These are phyloP conservation scores for Athetis lepigone DNA, from an alignment of 2,888 invertebrate genomes.

Conservation along the genomic window DNA sequence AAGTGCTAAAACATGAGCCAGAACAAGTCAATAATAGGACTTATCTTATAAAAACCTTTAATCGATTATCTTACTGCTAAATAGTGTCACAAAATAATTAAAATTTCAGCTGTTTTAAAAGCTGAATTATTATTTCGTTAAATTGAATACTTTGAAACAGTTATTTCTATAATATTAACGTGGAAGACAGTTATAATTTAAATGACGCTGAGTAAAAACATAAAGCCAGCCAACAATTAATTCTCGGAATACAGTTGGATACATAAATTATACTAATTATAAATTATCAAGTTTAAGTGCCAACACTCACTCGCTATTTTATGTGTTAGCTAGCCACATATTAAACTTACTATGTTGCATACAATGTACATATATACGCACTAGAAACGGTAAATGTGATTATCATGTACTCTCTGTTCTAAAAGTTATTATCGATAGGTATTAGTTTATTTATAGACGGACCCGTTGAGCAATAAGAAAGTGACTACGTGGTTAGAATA, in stretches of 20 bases:
- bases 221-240: slow-evolving; percentile 31
- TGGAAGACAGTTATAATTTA: neutral
- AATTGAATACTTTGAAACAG: too few relatives aligned
- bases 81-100: too few relatives aligned
- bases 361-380: slow-evolving; percentile 18
- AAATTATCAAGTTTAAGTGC: slow-evolving; percentile 31
- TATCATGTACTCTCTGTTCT: neutral
- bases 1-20: neutral
- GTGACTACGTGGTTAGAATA: slow-evolving; percentile 8
- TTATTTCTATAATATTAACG: neutral
- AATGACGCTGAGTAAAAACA: slow-evolving; percentile 22
- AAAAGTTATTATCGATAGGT: slow-evolving; percentile 19
- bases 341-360: slow-evolving; percentile 20
- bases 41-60: too few relatives aligned
- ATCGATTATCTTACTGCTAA: too few relatives aligned
- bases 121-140: too few relatives aligned
- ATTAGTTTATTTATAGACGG: slow-evolving; percentile 27
- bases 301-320: slow-evolving; percentile 10
- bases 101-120: too few relatives aligned
- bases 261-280: slow-evolving; percentile 45
- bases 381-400: slow-evolving; percentile 10
- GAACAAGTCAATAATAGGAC: neutral
- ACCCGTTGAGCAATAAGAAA: slow-evolving; percentile 11
- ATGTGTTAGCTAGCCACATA: slow-evolving; percentile 25
- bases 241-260: slow-evolving; percentile 44